Conservation (phyloP, 2,113 vertebrate species). For the Entosphenus tridentatus region DNA sequence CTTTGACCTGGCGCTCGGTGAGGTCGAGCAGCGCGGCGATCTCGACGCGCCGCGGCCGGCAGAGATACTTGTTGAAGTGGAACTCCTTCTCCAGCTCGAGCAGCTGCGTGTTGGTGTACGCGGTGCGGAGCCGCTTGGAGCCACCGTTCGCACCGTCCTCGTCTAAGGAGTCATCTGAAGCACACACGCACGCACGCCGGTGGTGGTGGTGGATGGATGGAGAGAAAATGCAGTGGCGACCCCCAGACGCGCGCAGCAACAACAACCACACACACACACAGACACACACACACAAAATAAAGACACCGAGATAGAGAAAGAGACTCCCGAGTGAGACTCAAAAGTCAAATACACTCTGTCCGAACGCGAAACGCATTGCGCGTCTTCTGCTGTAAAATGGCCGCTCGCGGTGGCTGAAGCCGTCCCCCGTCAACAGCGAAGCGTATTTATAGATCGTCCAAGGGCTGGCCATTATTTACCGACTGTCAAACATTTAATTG, state of each 20-base stretch:
- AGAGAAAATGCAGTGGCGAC: no score
- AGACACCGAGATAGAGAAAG: constrained; percentile 11
- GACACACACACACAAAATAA: neutral
- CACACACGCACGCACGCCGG: neutral
- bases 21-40: constrained; percentile 76
- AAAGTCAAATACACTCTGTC: no score
- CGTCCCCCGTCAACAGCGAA: constrained; percentile 7
- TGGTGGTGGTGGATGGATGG: no score
- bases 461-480: constrained; percentile 13
- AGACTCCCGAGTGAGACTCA: neutral
- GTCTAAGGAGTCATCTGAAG: constrained; percentile 40
- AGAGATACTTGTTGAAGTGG: constrained; percentile 88
- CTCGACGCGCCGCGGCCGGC: constrained; percentile 65
- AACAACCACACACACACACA: no score
- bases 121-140: constrained; percentile 56
- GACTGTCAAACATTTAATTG: constrained; percentile 15
- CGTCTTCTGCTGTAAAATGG: constrained; percentile 42
- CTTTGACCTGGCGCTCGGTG: constrained; percentile 82
- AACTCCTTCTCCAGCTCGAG: constrained; percentile 96
- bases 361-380: constrained; percentile 19
- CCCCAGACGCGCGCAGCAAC: no score
- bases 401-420: constrained; percentile 20
- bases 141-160: constrained; percentile 34
- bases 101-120: constrained; percentile 87
- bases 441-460: neutral